phyloP scores from a whole-genome alignment of 2,113 vertebrate species.

The Chascanopsetta lugubris region DNA sequence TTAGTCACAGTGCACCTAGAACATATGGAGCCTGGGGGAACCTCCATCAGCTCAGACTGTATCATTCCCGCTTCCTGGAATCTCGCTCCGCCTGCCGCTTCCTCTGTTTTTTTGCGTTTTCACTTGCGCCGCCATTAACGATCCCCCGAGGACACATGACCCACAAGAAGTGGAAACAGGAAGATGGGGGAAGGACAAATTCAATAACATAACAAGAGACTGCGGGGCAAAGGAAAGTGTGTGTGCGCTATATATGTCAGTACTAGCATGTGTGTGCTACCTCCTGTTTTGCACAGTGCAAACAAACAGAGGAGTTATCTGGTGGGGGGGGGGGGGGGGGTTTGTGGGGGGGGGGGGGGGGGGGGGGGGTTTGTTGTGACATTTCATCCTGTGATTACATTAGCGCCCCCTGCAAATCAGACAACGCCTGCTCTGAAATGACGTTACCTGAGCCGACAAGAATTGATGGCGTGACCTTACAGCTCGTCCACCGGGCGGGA shows the following conservation, averaged over 20 bases:
- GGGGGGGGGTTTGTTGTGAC: slow-evolving; percentile 68
- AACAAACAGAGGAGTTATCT: slow-evolving; percentile 25
- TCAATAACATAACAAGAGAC: slow-evolving; percentile 69
- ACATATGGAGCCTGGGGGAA: slow-evolving; percentile 53
- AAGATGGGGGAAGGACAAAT: slow-evolving; percentile 52
- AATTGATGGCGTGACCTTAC: slow-evolving; percentile 73
- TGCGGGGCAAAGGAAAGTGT: slow-evolving; percentile 23
- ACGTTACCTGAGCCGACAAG: slow-evolving; percentile 67
- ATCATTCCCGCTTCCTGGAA: slow-evolving; percentile 77
- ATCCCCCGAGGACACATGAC: slow-evolving; percentile 68
- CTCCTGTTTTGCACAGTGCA: neutral
- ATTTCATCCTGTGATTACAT: slow-evolving; percentile 70
- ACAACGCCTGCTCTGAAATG: slow-evolving; percentile 43
- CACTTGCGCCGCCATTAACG: slow-evolving; percentile 73
- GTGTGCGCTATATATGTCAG: neutral
- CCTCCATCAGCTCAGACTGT: slow-evolving; percentile 50
- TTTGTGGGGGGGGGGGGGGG: too few relatives aligned
- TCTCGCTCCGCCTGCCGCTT: slow-evolving; percentile 66
- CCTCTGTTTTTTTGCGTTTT: slow-evolving; percentile 72
- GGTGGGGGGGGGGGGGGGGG: too few relatives aligned
- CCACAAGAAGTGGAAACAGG: slow-evolving; percentile 61
- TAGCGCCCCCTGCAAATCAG: slow-evolving; percentile 58
- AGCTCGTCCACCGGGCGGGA: slow-evolving; percentile 42
- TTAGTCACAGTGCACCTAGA: slow-evolving; percentile 60
- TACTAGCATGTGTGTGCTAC: neutral